Evolutionary conservation across 2,888 invertebrate genomes (phyloP).

Genomic region (Chrysolina oricalcia): DNA sequence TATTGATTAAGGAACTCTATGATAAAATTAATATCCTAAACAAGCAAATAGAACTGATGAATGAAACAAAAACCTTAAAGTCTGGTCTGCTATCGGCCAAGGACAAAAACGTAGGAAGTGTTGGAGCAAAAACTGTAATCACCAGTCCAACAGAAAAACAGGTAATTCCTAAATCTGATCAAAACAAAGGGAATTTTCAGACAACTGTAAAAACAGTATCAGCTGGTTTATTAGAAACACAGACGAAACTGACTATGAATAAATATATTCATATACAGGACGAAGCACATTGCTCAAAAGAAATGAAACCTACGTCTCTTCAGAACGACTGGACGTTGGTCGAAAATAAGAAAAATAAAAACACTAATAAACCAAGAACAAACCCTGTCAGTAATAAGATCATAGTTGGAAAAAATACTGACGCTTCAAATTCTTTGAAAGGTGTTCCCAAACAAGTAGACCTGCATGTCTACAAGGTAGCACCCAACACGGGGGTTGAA

Average conservation of each 20-base stretch:
- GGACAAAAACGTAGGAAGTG: no score
- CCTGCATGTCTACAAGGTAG: conserved; percentile 25
- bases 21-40: no score
- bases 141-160: not conserved
- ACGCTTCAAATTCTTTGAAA: conserved; percentile 20
- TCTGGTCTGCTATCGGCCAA: no score
- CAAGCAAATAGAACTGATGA: no score
- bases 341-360: conserved; percentile 27
- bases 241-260: conserved; percentile 26
- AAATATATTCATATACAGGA: conserved; percentile 35
- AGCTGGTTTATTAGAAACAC: conserved; percentile 20
- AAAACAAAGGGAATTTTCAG: conserved; percentile 19
- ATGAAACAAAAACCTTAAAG: no score
- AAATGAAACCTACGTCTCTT: conserved; percentile 5
- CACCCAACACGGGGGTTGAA: no score
- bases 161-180: conserved; percentile 14
- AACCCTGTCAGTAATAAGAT: conserved; percentile 3
- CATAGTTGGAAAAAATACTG: conserved; percentile 22
- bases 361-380: conserved; percentile 14
- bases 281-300: conserved; percentile 24
- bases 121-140: no score
- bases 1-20: no score
- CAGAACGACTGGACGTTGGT: conserved; percentile 26
- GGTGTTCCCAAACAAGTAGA: not conserved
- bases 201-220: conserved; percentile 18